Evolutionary conservation across 2,888 invertebrate species (phyloP), one percentile per base, ranked within the genome.

Genomic region (Morpho helenor): DNA sequence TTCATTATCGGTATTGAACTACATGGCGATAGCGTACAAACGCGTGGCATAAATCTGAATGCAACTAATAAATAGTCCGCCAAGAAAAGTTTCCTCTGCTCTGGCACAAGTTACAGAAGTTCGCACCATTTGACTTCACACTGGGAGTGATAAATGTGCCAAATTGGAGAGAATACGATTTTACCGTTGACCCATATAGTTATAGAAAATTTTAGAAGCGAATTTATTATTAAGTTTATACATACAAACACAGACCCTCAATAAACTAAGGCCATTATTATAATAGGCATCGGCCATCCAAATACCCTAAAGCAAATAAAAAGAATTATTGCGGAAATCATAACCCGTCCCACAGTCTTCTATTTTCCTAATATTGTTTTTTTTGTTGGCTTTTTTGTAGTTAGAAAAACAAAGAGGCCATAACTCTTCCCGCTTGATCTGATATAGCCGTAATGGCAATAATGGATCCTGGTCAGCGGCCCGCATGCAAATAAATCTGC

Each of bases 401-500:
- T 84, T 84, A 83, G 84, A 82, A 89, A 87, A 88, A 87, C 87
- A 87, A 88, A 81, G 80, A 82, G 77, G 77, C 84, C 76, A 89
- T 90, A 88, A 90, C 84, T 90, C 89, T 90, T 81, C 78, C 81
- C 84, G 89, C 83, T 82, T 86, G 84, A 90, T 90, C 90, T 86
- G 90, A 90, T 90, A 90, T 75, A 75, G 70, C 69, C 76, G 82
- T 90, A 90, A 90, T 88, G 89, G 90, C 84, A 81, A 83, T 90
- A 90, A 90, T 90, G 87, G 86, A 87, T 90, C 90, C 89, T 90
- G 90, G 88, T 87, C 90, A 90, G 88, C 88, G 85, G 89, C 89
- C 91, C 90, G 89, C 91, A 91, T 90, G 91, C 91, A 90, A 91
- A 91, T 91, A 91, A 91, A 91, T 91, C 91, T 87, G 84, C 83